Percentiles rank a stretch among this genome's conserved stretches.
Evolutionary conservation across 1,140 invertebrate genomes (phyloP).

Genomic region (Drosophila arawakana): DNA sequence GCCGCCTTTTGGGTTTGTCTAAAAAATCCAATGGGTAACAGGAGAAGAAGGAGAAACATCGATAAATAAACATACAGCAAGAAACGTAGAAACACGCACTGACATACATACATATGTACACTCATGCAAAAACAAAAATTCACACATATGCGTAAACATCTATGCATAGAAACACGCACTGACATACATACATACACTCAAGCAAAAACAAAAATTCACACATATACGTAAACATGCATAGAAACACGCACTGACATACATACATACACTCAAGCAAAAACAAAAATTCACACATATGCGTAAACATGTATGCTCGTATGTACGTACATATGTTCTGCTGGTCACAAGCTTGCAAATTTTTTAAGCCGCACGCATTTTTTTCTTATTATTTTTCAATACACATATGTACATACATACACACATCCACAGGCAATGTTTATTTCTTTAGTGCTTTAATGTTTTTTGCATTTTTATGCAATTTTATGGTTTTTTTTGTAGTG

Average conservation of each 20-base stretch:
- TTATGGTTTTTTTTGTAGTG: constrained; percentile 17
- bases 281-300: background rate
- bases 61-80: constrained; percentile 45
- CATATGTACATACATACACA: constrained; percentile 1
- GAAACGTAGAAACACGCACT: constrained; percentile 16
- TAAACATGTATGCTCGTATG: constrained; percentile 1
- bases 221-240: constrained; percentile 17
- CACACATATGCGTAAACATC: constrained; percentile 3
- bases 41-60: constrained; percentile 37
- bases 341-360: constrained; percentile 51
- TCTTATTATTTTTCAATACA: background rate
- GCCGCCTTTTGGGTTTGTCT: constrained; percentile 25
- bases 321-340: constrained; percentile 16
- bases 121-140: background rate
- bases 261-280: constrained; percentile 9
- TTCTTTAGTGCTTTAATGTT: constrained; percentile 3
- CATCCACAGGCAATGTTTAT: background rate
- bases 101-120: constrained; percentile 20
- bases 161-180: constrained; percentile 23
- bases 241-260: constrained; percentile 17
- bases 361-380: constrained; percentile 19
- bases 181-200: constrained; percentile 19
- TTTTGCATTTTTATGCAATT: constrained; percentile 28
- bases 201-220: background rate
- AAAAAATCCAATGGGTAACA: constrained; percentile 36